Conservation (phyloP, 2,888 invertebrate genomes). For the Subacronicta megacephala region DNA sequence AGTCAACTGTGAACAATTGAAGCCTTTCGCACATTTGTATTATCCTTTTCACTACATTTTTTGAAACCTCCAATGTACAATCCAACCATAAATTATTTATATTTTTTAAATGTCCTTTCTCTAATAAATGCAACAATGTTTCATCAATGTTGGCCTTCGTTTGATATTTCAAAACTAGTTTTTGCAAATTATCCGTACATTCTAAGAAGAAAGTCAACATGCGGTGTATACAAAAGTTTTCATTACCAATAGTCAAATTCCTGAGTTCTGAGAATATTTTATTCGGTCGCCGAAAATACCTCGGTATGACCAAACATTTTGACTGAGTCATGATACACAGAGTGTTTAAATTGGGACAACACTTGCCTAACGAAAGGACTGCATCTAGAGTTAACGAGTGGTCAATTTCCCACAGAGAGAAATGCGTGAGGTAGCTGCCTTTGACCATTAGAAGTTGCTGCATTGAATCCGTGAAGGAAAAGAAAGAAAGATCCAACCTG, state of each 20-base stretch:
- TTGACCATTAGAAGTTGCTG: conserved; percentile 77
- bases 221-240: conserved; percentile 78
- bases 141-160: conserved; percentile 78
- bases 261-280: conserved; percentile 77
- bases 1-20: conserved; percentile 80
- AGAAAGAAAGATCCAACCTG: conserved; percentile 83
- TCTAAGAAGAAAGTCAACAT: conserved; percentile 80
- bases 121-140: conserved; percentile 73
- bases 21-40: conserved; percentile 78
- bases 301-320: conserved; percentile 75
- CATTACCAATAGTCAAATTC: conserved; percentile 81
- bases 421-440: conserved; percentile 82
- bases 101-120: conserved; percentile 76
- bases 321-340: conserved; percentile 85
- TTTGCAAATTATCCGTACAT: conserved; percentile 77
- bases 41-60: conserved; percentile 74
- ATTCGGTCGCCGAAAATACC: conserved; percentile 70
- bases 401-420: conserved; percentile 85
- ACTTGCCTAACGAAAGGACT: conserved; percentile 75
- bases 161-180: conserved; percentile 81
- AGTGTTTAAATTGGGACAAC: conserved; percentile 80
- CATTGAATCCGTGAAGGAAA: conserved; percentile 80
- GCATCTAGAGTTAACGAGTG: conserved; percentile 80
- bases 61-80: conserved; percentile 83
- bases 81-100: conserved; percentile 82